A percentile compares a stretch with the other conserved stretches of the same genome.
Evolutionary conservation across 1,140 invertebrate species (phyloP).

Genomic region (Pteromalus puparum): DNA sequence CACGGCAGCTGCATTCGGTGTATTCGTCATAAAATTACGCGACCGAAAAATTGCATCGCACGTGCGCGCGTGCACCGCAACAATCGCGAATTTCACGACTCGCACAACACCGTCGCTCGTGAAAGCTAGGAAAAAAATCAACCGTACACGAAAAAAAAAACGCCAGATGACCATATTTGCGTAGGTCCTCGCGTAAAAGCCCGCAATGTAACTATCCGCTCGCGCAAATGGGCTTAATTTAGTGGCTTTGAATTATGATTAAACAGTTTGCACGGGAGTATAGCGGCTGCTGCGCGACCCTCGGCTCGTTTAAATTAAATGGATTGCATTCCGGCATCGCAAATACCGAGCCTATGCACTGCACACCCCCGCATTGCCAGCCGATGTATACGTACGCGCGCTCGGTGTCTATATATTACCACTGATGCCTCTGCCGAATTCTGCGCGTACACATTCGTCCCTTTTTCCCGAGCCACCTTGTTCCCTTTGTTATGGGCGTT

Average conservation of each 20-base stretch:
- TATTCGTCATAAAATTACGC: not conserved
- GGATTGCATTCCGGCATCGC: conserved; percentile 62
- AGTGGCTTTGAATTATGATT: conserved; percentile 65
- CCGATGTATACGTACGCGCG: conserved; percentile 32
- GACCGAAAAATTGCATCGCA: not conserved
- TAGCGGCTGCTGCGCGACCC: conserved; percentile 51
- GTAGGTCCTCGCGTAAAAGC: not conserved
- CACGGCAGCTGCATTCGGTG: not conserved
- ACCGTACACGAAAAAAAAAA: not conserved
- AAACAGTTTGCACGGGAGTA: conserved; percentile 62
- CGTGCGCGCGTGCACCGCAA: not conserved
- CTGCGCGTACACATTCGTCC: conserved; percentile 39
- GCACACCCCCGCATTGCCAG: conserved; percentile 34
- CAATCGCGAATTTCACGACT: not conserved
- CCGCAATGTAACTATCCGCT: conserved; percentile 38
- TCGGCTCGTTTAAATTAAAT: conserved; percentile 66
- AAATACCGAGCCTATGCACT: conserved; percentile 49
- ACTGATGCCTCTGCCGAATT: not conserved
- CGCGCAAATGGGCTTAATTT: conserved; percentile 65
- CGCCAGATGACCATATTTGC: not conserved
- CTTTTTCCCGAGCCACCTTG: conserved; percentile 16
- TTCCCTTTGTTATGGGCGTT: conserved; percentile 22
- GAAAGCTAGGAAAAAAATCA: not conserved
- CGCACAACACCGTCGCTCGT: not conserved
- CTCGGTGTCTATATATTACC: not conserved